Evolutionary conservation across 2,113 vertebrate species (phyloP), one percentile per base, ranked within the genome.

Genomic region (Pangasianodon hypophthalmus): DNA sequence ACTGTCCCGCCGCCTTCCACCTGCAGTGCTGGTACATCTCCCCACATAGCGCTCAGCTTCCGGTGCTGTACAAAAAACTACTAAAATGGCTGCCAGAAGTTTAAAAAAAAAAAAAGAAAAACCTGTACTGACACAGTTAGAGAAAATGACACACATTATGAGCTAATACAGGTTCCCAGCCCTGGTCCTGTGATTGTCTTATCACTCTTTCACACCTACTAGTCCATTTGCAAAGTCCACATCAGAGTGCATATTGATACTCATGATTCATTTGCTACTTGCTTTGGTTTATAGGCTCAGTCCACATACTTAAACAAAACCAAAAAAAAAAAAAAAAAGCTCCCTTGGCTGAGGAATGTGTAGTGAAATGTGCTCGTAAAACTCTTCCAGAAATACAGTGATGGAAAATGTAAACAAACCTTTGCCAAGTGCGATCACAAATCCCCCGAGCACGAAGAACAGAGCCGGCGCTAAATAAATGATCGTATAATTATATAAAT

Each of bases 1-100:
- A 97, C 94, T 98, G 97, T 93, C 97, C 97, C 6, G 97, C 97
- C 26, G 97, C 97, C 87, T 98, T 98, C 93, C 97, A 98, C 89
- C 96, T 97, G 90, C 97, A 97, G 94, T 97, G 97, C 97, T 98
- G 97, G 97, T 98, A 81, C 50, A 75, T n/a, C n/a, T 24, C 48
- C 58, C 29, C 7, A 29, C 29, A 32, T 18, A 48, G 13, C 26
- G 5, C 24, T 44, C 32, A 37, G 37, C 37, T 37, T 26, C 60
- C 8, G 1, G 54, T 60, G 5, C 19, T 21, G 4, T 21, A 8
- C 37, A 69, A 64, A 4, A n/a, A 69, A 1, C 29, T 14, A 14
- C n/a, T 32, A 41, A 41, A 2, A 73, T 41, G 18, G 14, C 14
- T 18, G n/a, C n/a, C 16, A 18, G 32, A 37, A 71, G 13, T 37